Evolutionary conservation across 2,888 invertebrate species (phyloP).

Genomic region (Stenoptilia bipunctidactyla): DNA sequence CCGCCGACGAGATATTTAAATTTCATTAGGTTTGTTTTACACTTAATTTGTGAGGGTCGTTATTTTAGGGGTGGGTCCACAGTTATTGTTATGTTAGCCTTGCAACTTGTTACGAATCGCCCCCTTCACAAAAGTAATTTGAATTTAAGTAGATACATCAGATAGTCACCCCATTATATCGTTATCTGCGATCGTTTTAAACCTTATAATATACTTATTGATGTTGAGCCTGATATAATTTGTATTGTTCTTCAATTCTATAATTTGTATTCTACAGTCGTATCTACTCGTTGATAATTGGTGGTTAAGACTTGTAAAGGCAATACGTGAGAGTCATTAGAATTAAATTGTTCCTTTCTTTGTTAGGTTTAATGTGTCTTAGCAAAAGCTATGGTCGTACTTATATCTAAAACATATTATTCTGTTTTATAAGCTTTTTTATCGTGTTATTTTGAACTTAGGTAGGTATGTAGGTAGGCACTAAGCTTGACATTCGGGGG

Average conservation of each 20-base stretch:
- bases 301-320: too few relatives aligned
- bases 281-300: background rate
- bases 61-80: conserved; percentile 52
- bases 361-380: too few relatives aligned
- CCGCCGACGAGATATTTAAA: conserved; percentile 68
- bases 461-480: too few relatives aligned
- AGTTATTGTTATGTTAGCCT: conserved; percentile 25
- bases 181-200: conserved; percentile 41
- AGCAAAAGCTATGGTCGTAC: too few relatives aligned
- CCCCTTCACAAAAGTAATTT: conserved; percentile 51
- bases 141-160: conserved; percentile 57
- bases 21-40: conserved; percentile 72
- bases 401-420: too few relatives aligned
- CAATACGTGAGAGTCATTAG: too few relatives aligned
- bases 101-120: conserved; percentile 46
- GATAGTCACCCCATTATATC: conserved; percentile 45
- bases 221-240: too few relatives aligned
- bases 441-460: too few relatives aligned
- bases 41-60: conserved; percentile 69
- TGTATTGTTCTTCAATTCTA: too few relatives aligned
- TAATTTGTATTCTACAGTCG: conserved; percentile 1
- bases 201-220: conserved; percentile 12
- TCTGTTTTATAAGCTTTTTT: too few relatives aligned
- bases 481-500: too few relatives aligned
- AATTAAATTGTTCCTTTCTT: too few relatives aligned